Percentiles rank a stretch among this genome's conserved stretches.
Evolutionary conservation across 2,113 vertebrate species (phyloP).

Genomic region (Rhinichthys klamathensis): DNA sequence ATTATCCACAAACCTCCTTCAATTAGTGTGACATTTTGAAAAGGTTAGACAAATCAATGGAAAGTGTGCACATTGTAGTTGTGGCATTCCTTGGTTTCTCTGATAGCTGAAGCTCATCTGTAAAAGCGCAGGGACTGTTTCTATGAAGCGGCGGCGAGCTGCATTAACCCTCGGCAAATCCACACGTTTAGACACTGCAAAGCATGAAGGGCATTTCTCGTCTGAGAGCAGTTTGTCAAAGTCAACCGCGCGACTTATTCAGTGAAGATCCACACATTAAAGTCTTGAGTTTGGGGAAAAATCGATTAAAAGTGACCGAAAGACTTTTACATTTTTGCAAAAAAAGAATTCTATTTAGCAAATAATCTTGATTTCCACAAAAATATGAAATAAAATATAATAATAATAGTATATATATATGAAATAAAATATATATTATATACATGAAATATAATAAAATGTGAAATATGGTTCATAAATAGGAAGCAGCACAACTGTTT

Average conservation of each 20-base stretch:
- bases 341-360: not conserved
- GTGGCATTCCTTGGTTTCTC: constrained; percentile 5
- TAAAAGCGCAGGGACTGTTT: not conserved
- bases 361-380: not conserved
- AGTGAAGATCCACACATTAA: not conserved
- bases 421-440: no score
- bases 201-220: not conserved
- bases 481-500: not conserved
- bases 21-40: constrained; percentile 52
- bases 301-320: not conserved
- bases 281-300: not conserved
- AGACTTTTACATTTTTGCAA: not conserved
- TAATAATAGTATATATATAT: no score
- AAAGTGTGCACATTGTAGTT: not conserved
- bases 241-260: not conserved
- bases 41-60: constrained; percentile 51
- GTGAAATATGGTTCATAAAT: no score
- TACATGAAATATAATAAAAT: no score
- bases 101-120: not conserved
- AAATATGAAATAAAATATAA: no score
- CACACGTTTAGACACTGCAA: not conserved
- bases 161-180: not conserved
- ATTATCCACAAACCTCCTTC: constrained; percentile 38
- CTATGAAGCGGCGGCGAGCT: not conserved
- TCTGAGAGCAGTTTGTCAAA: not conserved